A percentile compares a stretch with the other conserved stretches of the same genome.
Conservation (phyloP, 2,797 vertebrate genomes). For the Xerus rutilus region DNA sequence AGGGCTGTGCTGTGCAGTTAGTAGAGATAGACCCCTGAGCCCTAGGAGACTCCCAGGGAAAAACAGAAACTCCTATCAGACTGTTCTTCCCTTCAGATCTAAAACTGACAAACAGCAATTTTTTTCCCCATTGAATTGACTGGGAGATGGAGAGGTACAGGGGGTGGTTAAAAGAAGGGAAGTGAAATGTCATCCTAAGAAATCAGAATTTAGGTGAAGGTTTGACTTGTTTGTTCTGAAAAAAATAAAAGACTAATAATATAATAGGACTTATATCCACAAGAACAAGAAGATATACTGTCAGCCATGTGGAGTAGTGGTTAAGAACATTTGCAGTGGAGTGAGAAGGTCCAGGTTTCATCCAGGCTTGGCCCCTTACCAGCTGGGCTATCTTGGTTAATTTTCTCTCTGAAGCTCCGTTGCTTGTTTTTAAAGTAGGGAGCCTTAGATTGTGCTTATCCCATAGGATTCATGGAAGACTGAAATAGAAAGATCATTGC, state of each 20-base stretch:
- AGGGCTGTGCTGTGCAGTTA: neutral
- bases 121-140: neutral
- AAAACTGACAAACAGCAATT: neutral
- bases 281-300: neutral
- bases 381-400: neutral
- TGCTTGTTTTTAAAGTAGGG: constrained; percentile 5
- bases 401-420: neutral
- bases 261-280: neutral
- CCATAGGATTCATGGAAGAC: neutral
- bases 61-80: neutral
- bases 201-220: neutral
- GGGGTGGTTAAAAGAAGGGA: neutral
- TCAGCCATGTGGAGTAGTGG: neutral
- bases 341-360: neutral
- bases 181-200: neutral
- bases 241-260: neutral
- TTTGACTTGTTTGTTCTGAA: neutral
- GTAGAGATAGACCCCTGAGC: neutral
- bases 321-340: neutral
- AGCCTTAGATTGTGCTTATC: neutral
- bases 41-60: neutral
- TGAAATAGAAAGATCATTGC: constrained; percentile 6
- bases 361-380: neutral
- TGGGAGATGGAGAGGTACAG: neutral
- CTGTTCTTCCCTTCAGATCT: neutral